Evolutionary conservation across 35 echinoderm and acorn worm genomes (phyloP).

Genomic region (Hemicentrotus pulcherrimus): DNA sequence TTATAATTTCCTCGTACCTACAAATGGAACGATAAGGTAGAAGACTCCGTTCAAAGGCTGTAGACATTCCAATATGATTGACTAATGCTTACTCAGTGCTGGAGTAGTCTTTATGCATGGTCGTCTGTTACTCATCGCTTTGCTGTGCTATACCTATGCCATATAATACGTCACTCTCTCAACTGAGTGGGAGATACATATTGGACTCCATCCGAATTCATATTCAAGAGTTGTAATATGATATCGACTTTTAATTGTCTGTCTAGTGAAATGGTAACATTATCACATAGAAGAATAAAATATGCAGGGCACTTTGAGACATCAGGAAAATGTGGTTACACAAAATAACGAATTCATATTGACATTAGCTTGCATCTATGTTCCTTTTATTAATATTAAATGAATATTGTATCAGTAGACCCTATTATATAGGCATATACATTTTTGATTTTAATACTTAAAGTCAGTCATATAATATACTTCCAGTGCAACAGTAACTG

Average conservation of each 20-base stretch:
- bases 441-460: too few relatives aligned
- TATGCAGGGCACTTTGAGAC: too few relatives aligned
- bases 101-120: conserved; percentile 9
- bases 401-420: too few relatives aligned
- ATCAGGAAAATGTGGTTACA: too few relatives aligned
- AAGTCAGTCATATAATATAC: too few relatives aligned
- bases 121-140: conserved; percentile 1
- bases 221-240: not conserved
- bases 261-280: not conserved
- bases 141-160: not conserved
- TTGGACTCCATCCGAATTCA: not conserved
- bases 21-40: not conserved
- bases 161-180: not conserved
- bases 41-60: conserved; percentile 8
- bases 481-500: too few relatives aligned
- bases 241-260: not conserved
- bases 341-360: too few relatives aligned
- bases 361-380: too few relatives aligned
- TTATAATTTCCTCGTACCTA: not conserved
- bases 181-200: too few relatives aligned
- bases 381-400: too few relatives aligned
- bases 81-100: conserved; percentile 11
- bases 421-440: too few relatives aligned
- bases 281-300: not conserved
- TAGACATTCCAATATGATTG: conserved; percentile 12